Conservation (phyloP, 2,113 vertebrate species). For the Okapia johnstoni region DNA sequence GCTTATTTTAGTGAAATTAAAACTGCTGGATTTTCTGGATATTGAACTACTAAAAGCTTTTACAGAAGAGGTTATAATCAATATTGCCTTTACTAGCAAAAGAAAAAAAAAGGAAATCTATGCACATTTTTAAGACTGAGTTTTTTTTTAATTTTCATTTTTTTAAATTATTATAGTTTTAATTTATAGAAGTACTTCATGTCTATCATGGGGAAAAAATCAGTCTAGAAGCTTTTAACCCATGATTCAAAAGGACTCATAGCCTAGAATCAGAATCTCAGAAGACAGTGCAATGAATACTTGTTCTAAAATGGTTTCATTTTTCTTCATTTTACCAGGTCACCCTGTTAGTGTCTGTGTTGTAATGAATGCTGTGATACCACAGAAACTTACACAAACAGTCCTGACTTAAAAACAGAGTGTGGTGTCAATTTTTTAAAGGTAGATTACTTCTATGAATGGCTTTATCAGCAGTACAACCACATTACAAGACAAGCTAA, state of each 20-base stretch:
- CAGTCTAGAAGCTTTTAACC: background rate
- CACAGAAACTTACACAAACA: background rate
- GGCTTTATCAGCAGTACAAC: slow-evolving; percentile 61
- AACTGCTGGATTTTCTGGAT: slow-evolving; percentile 47
- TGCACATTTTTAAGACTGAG: background rate
- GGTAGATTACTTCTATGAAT: slow-evolving; percentile 41
- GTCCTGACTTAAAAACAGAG: slow-evolving; percentile 34
- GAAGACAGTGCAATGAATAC: background rate
- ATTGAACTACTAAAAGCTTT: background rate
- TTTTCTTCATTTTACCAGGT: background rate
- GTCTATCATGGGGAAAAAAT: background rate
- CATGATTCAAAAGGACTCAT: background rate
- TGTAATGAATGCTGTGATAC: background rate
- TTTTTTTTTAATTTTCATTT: background rate
- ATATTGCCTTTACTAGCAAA: background rate
- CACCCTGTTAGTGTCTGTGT: background rate
- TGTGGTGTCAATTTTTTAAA: background rate
- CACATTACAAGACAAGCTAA: slow-evolving; percentile 49
- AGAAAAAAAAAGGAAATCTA: background rate
- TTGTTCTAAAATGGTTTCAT: background rate
- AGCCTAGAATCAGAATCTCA: background rate
- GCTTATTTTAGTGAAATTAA: slow-evolving; percentile 64
- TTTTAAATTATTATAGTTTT: background rate
- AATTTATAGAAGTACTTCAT: background rate
- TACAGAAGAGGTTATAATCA: background rate